Conservation (phyloP, 2,113 vertebrate species). For the rat (Rattus norvegicus) region DNA sequence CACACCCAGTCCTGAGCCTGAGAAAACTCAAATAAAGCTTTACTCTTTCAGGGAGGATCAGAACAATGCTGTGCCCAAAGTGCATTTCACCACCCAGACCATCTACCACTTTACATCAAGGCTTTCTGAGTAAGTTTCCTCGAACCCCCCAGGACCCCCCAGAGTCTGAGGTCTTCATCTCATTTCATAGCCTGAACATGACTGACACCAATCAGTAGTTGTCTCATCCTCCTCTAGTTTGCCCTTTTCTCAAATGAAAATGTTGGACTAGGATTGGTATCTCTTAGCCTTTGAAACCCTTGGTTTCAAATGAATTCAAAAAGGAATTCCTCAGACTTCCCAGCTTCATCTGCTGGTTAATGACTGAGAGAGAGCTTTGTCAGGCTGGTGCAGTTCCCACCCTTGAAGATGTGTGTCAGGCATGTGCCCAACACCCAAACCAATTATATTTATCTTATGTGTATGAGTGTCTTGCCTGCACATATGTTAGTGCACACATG, state of each 20-base stretch:
- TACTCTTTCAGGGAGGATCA: conserved; percentile 78
- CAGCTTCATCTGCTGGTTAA: not conserved
- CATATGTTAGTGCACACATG: not conserved
- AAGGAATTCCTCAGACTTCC: not conserved
- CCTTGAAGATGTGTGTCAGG: not conserved
- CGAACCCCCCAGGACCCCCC: fast-evolving
- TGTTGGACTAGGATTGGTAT: not conserved
- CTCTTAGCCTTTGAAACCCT: not conserved
- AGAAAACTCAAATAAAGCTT: not conserved
- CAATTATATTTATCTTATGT: not conserved
- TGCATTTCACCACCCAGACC: conserved; percentile 77
- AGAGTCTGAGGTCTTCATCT: not conserved
- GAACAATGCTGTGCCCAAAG: conserved; percentile 57
- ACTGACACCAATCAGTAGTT: not conserved
- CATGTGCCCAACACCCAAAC: not conserved
- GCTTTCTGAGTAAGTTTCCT: conserved; percentile 86
- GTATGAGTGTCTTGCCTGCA: not conserved
- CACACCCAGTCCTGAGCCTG: fast-evolving
- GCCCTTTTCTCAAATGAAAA: not conserved
- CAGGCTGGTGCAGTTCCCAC: not conserved
- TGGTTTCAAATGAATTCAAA: too few species aligned
- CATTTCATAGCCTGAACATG: not conserved
- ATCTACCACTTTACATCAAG: conserved; percentile 83
- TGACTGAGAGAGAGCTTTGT: not conserved
- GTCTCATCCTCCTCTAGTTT: not conserved